These are phyloP conservation scores for Anguilla anguilla DNA, from an alignment of 2,797 vertebrate genomes.

Conservation along the genomic window DNA sequence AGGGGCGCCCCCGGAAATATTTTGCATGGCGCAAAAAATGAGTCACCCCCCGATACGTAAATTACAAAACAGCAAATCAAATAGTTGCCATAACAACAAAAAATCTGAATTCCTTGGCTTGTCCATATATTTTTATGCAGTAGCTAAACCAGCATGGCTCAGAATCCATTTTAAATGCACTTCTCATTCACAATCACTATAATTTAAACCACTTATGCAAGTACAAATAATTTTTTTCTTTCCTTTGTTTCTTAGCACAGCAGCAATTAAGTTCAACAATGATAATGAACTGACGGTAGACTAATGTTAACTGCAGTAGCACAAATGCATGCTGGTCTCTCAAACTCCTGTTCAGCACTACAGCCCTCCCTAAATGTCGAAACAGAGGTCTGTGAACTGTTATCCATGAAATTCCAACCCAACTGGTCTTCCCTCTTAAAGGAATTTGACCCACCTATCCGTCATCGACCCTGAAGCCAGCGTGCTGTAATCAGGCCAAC, in stretches of 20 bases:
- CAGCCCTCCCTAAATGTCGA: too few species aligned
- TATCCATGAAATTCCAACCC: not conserved
- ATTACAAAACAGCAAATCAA: not conserved
- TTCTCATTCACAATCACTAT: too few species aligned
- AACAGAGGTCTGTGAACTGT: not conserved
- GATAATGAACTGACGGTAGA: too few species aligned
- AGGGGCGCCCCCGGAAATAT: not conserved
- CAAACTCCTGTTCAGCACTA: too few species aligned
- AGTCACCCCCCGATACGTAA: not conserved
- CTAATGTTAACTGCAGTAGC: too few species aligned
- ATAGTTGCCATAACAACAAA: not conserved
- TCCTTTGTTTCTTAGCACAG: too few species aligned
- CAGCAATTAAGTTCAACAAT: too few species aligned
- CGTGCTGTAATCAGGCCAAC: not conserved
- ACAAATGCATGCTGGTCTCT: too few species aligned
- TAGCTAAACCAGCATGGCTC: too few species aligned
- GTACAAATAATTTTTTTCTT: too few species aligned
- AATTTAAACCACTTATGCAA: too few species aligned
- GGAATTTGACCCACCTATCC: not conserved
- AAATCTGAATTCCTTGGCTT: not conserved
- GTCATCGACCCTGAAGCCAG: not conserved
- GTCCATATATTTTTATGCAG: not conserved
- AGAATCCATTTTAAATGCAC: too few species aligned
- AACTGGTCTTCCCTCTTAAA: not conserved
- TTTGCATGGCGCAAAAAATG: not conserved